These are phyloP conservation scores for Lepidocyrtinus sp. DNA, from an alignment of 2,888 invertebrate genomes.

Conservation along the genomic window DNA sequence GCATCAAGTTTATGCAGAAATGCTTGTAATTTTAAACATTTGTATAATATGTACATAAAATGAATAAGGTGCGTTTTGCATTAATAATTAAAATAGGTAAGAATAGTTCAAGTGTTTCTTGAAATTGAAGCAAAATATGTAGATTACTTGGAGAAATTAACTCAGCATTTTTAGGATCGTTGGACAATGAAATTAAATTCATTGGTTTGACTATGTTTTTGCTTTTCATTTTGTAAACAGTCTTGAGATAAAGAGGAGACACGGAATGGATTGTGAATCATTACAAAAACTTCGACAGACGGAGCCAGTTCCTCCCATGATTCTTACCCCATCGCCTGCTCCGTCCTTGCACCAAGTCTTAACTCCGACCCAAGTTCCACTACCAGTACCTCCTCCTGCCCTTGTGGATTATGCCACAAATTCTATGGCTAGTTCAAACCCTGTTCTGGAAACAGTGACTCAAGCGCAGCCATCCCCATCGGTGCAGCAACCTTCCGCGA, in stretches of 20 bases:
- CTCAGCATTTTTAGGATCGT: too few relatives aligned
- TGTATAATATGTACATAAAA: too few relatives aligned
- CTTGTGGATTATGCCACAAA: slow-evolving; percentile 6
- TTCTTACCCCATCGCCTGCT: neutral
- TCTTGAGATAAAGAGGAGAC: slow-evolving; percentile 55
- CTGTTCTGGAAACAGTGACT: neutral
- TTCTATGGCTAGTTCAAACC: neutral
- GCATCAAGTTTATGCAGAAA: too few relatives aligned
- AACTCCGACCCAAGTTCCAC: neutral
- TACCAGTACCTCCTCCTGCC: slow-evolving; percentile 22
- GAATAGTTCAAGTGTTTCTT: too few relatives aligned
- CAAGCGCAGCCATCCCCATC: neutral
- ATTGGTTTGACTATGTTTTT: too few relatives aligned
- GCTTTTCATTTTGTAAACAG: too few relatives aligned
- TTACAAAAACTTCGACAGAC: slow-evolving; percentile 44
- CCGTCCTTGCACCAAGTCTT: neutral
- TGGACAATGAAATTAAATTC: too few relatives aligned
- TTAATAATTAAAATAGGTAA: too few relatives aligned
- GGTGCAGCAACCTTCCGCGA: slow-evolving; percentile 3
- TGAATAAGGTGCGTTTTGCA: too few relatives aligned
- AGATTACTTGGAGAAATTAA: too few relatives aligned
- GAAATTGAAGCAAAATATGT: too few relatives aligned
- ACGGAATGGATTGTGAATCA: slow-evolving; percentile 65
- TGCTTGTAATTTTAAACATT: too few relatives aligned
- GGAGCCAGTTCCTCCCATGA: neutral